Evolutionary conservation across 2,797 vertebrate genomes (phyloP), one percentile per base, ranked within the genome.

Genomic region (Argentina silus): DNA sequence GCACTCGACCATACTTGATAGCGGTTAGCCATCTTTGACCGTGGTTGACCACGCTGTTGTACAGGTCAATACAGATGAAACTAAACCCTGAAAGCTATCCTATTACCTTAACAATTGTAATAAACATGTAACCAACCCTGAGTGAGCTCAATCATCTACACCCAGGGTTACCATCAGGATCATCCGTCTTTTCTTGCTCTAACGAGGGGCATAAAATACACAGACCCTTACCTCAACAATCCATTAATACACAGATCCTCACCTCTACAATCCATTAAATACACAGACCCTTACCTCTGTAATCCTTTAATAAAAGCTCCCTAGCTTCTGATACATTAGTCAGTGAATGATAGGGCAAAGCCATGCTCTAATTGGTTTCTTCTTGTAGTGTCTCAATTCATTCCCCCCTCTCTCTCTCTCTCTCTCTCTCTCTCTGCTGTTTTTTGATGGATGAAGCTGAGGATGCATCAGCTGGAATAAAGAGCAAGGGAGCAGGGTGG

Each of bases 371-470:
- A 93, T 92, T 92, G 92, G 90, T 91, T 93, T 91, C 88, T 92
- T 92, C 85, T 90, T 87, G 82, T 82, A 87, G 89, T 94, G 92
- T 94, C 80, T 87, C 89, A 91, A 77, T 48, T 91, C 92, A 92
- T 93, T 92, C 27, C 27, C 27, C 27, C 27, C 27, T 36, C 27
- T 36, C 27, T 36, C 27, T 36, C 27, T 36, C 27, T 36, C 27
- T 36, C 27, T 36, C 27, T 36, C 27, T 36, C 27, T 36, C 27
- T 36, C 4, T 93, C 91, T 91, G 91, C 90, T 90, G 90, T 83
- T 95, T 95, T 94, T 95, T 96, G 95, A 96, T 95, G 93, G 94
- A 96, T 96, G 94, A 95, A 91, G 91, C 89, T 85, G 92, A 87
- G 91, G 81, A 92, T 91, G 92, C 92, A 92, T 89, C 43, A 21